A percentile compares a stretch with the other conserved stretches of the same genome.
Conservation (phyloP, 2,797 vertebrate species). For the Periophthalmus magnuspinnatus region DNA sequence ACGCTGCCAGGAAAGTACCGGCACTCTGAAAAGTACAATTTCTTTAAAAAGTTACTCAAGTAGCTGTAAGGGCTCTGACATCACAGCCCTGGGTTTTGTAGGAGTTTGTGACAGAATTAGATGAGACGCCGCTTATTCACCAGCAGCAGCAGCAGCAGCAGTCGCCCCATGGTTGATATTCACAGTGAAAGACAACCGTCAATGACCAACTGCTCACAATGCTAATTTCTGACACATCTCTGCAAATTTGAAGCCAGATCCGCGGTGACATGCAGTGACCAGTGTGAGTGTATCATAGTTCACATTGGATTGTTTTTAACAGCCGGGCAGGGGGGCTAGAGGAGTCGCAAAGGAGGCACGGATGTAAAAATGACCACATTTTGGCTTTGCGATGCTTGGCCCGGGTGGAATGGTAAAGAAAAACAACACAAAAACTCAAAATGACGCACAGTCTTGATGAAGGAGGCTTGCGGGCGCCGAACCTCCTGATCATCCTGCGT, state of each 20-base stretch:
- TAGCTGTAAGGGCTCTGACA: constrained; percentile 50
- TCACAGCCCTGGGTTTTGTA: constrained; percentile 52
- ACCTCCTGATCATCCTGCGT: too few species aligned
- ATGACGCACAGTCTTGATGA: too few species aligned
- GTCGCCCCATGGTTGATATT: constrained; percentile 71
- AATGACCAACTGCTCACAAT: constrained; percentile 76
- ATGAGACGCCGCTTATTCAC: constrained; percentile 69
- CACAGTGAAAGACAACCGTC: constrained; percentile 77
- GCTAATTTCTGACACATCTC: constrained; percentile 72
- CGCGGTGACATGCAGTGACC: constrained; percentile 58
- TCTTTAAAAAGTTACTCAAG: too few species aligned
- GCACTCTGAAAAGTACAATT: too few species aligned
- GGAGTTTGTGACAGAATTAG: constrained; percentile 69
- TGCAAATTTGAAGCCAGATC: constrained; percentile 52
- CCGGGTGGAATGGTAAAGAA: neutral
- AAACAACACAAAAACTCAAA: too few species aligned
- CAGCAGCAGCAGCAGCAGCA: constrained; percentile 4
- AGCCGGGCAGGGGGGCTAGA: constrained; percentile 19
- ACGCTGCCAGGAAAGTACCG: too few species aligned
- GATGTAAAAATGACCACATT: neutral
- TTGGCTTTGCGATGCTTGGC: neutral
- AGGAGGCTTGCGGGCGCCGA: too few species aligned
- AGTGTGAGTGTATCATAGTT: constrained; percentile 56
- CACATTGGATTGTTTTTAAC: constrained; percentile 19
- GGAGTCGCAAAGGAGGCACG: constrained; percentile 2